phyloP scores from a whole-genome alignment of 2,113 vertebrate species.

The Percopsis transmontana region DNA sequence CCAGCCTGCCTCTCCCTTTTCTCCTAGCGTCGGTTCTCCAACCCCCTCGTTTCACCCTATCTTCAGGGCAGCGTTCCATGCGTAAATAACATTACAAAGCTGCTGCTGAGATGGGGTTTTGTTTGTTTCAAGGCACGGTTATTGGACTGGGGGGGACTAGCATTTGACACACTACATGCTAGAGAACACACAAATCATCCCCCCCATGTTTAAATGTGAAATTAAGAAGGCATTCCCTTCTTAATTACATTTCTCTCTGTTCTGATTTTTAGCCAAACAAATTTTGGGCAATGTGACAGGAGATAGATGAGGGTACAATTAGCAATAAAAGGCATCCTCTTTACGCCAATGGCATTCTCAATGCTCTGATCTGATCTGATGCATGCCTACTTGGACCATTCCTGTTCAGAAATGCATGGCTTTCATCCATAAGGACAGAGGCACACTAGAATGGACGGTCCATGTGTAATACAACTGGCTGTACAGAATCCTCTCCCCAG shows the following conservation, averaged over 20 bases:
- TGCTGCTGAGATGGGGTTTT: constrained; percentile 64
- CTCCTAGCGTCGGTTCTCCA: neutral
- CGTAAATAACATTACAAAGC: constrained; percentile 65
- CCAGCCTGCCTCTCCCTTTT: constrained; percentile 23
- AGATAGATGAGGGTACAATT: constrained; percentile 5
- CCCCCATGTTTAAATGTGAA: constrained; percentile 40
- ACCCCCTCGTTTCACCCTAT: constrained; percentile 4
- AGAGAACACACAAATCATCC: too few species aligned
- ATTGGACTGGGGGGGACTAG: constrained; percentile 48
- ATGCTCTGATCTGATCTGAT: constrained; percentile 1
- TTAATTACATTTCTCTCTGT: constrained; percentile 7
- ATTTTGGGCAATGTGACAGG: constrained; percentile 12
- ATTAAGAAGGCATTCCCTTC: constrained; percentile 31
- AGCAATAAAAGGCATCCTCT: constrained; percentile 4
- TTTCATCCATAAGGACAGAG: constrained; percentile 26
- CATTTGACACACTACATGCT: constrained; percentile 58
- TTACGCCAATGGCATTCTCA: neutral
- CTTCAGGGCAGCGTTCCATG: constrained; percentile 48
- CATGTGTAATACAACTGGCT: constrained; percentile 45
- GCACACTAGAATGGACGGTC: constrained; percentile 17
- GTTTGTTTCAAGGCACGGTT: constrained; percentile 55
- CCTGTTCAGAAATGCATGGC: constrained; percentile 18
- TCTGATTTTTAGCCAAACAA: constrained; percentile 3
- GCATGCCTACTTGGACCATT: constrained; percentile 19
- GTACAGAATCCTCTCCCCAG: constrained; percentile 36